Evolutionary conservation across 2,797 vertebrate species (phyloP), one percentile per base, ranked within the genome.

Genomic region (Tarsius wallacei): DNA sequence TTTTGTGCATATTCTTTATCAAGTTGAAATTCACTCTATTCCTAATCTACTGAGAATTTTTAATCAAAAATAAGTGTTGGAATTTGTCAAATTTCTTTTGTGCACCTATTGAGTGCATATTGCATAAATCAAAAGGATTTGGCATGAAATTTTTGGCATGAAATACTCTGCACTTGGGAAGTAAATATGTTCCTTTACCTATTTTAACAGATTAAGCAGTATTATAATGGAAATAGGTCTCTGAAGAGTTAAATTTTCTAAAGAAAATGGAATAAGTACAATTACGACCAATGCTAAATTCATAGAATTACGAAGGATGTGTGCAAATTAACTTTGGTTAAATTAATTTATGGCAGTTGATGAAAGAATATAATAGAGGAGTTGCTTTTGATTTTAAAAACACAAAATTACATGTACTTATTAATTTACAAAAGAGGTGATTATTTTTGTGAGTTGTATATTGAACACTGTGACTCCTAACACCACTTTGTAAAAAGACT

Each of bases 261-360:
- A 92, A 96, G 47, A 61, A 95, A 95, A 93, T 80, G 47, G 28
- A 96, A 91, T 51, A 66, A 96, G 96, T 94, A 61, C 26, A 94
- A 95, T 87, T 95, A 81, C 63, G 42, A 22, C 14, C 91, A 22
- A 83, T 83, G 10, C 4, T 74, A 1, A n/a, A 86, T 93, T 66
- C 19, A 78, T 51, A 92, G 4, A 0, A 81, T 19, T 49, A 94
- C 7, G 49, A 93, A 47, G 61, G 59, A 77, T 1, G 49, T 74
- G 14, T 90, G 12, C 11, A 91, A 97, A 57, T 8, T 96, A 84
- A 84, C 64, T 90, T 89, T 87, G 88, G 81, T 98, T 97, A 94
- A 96, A 96, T 1, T 76, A 55, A 86, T 92, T 31, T 15, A 70
- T 31, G 33, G 2, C 22, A 96, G 91, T 97, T 96, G 94, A 24